Base-by-base conservation (phyloP, 2,888 invertebrate genomes). In the Galeopsomyia nigrocyanea region DNA sequence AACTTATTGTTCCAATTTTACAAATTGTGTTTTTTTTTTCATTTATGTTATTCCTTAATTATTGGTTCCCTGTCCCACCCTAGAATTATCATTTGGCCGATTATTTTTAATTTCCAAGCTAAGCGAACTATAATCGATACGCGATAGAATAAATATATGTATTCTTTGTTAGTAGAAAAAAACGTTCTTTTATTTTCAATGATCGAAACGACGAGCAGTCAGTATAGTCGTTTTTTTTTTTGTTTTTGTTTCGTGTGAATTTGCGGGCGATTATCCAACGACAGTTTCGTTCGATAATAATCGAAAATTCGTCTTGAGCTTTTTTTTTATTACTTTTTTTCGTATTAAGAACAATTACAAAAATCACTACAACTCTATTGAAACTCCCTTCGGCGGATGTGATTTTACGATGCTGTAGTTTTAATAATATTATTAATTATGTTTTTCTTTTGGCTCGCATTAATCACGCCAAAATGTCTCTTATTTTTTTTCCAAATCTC, bases 191-290 rank as follows among this genome's bases (percentile, higher is more conserved):
- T 19, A 64, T 39, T 62, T 21, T 50, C 57, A 50, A 60, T 53
- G 75, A 75, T 75, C 75, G 75, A 75, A 75, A 75, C 75, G 55
- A 75, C 75, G 73, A 75, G 73, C 73, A 75, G 70, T 73, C 73
- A 70, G 64, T 74, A 31, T 26, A 39, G 66, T 66, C 31, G 71
- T 49, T 67, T 63, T 61, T 53, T 3, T n/a, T 53, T 63, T 61
- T 53, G 17, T n/a, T 53, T 19, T 17, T 5, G 5, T 26, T 26
- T 26, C 26, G 26, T 26, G 46, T 22, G 49, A 47, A 63, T 58
- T 70, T 49, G 17, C 53, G 62, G 51, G 21, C 68, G 64, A 67
- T 46, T 61, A 68, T 64, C 58, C 55, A 55, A 58, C 31, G 62
- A 46, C 53, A 75, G 65, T 68, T 63, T 74, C 67, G 57, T 68